Percentiles rank a stretch among this genome's conserved stretches.
Conservation (phyloP, 2,113 vertebrate genomes). For the Centropristis striata region DNA sequence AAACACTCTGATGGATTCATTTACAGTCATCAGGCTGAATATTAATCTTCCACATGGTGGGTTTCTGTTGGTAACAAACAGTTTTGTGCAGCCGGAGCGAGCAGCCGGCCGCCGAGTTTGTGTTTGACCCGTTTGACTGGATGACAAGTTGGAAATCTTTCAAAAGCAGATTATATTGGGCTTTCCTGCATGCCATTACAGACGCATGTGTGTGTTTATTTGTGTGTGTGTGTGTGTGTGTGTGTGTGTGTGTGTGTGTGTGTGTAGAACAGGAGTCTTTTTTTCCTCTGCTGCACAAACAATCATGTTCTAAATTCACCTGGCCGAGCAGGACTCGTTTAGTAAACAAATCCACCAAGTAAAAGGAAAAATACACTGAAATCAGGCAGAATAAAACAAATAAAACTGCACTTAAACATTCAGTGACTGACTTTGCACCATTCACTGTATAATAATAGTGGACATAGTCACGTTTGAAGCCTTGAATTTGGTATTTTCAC, state of each 20-base stretch:
- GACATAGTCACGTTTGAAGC: no score
- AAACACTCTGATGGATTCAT: constrained; percentile 10
- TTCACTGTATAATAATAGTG: no score
- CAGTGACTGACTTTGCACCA: no score
- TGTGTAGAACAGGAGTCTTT: background rate
- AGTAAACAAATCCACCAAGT: no score
- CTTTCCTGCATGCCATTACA: constrained; percentile 8
- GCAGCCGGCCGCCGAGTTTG: constrained; percentile 3
- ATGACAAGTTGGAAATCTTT: constrained; percentile 21
- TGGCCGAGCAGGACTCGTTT: no score
- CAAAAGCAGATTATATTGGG: constrained; percentile 41
- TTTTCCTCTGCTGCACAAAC: background rate
- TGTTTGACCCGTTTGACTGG: constrained; percentile 5
- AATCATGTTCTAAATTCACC: background rate
- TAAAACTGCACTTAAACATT: no score
- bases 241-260: background rate
- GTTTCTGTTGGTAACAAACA: no score
- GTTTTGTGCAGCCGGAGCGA: background rate
- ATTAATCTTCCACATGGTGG: background rate
- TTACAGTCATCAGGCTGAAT: background rate
- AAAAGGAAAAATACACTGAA: no score
- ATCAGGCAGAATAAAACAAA: no score
- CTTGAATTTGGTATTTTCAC: no score
- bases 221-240: no score
- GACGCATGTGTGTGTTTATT: background rate